phyloP scores from a whole-genome alignment of 1,140 invertebrate genomes.

The Hesperophylax magnus region DNA sequence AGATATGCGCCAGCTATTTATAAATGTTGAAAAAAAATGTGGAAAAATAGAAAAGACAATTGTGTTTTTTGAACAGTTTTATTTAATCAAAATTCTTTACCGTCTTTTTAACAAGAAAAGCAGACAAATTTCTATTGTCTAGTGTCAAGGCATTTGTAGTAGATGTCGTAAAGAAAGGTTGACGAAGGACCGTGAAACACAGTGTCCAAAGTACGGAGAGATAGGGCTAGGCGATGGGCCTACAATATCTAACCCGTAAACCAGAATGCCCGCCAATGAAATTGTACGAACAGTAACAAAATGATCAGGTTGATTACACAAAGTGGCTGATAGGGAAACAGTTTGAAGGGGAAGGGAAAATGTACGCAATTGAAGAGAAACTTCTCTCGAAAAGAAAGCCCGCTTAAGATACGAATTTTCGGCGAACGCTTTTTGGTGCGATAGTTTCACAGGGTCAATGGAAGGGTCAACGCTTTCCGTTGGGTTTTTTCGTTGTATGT shows the following conservation, averaged over 20 bases:
- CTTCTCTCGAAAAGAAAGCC: background rate
- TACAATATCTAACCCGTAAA: constrained; percentile 22
- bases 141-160: constrained; percentile 1
- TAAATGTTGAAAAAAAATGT: background rate
- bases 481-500: too few relatives aligned
- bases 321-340: constrained; percentile 29
- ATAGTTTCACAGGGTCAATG: background rate
- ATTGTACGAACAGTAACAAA: constrained; percentile 25
- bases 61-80: background rate
- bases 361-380: background rate
- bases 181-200: background rate
- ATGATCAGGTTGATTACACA: constrained; percentile 33
- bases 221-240: background rate
- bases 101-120: background rate
- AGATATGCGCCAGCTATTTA: too few relatives aligned
- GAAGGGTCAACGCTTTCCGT: too few relatives aligned
- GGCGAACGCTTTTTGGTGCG: background rate
- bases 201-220: background rate
- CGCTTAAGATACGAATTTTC: constrained; percentile 1
- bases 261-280: constrained; percentile 21
- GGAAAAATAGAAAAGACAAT: background rate
- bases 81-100: background rate
- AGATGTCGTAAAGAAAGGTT: constrained; percentile 35
- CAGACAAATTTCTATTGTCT: background rate
- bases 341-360: background rate